Evolutionary conservation across 2,797 vertebrate genomes (phyloP).

Genomic region (Pipistrellus pipistrellus): DNA sequence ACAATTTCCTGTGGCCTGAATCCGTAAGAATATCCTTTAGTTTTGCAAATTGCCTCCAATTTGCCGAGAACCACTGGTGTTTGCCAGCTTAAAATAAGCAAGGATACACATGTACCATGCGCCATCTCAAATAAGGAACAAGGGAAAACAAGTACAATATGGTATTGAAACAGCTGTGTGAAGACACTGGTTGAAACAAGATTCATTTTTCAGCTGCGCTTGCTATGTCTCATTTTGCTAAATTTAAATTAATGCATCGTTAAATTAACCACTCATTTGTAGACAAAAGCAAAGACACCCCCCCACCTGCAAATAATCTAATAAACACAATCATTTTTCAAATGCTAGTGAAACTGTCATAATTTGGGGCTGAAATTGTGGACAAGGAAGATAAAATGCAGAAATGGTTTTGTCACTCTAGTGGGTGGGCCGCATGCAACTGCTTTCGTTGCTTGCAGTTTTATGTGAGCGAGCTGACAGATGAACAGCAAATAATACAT

Average conservation of each 20-base stretch:
- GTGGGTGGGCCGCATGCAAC: slow-evolving; percentile 53
- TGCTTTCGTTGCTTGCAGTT: slow-evolving; percentile 86
- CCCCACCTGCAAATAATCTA: slow-evolving; percentile 88
- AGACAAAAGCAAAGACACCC: slow-evolving; percentile 86
- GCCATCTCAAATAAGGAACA: slow-evolving; percentile 73
- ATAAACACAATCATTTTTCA: slow-evolving; percentile 86
- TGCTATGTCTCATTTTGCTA: slow-evolving; percentile 87
- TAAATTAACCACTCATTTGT: slow-evolving; percentile 91
- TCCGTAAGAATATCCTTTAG: slow-evolving; percentile 74
- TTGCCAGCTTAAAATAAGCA: slow-evolving; percentile 75
- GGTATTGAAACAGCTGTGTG: slow-evolving; percentile 76
- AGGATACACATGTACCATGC: slow-evolving; percentile 74
- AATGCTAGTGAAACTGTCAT: slow-evolving; percentile 63
- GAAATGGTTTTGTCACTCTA: slow-evolving; percentile 74
- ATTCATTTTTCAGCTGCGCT: slow-evolving; percentile 83
- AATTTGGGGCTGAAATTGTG: slow-evolving; percentile 65
- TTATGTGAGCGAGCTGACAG: slow-evolving; percentile 65
- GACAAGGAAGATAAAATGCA: slow-evolving; percentile 75
- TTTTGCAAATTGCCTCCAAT: slow-evolving; percentile 74
- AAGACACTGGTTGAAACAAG: slow-evolving; percentile 79
- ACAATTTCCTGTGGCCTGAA: slow-evolving; percentile 64
- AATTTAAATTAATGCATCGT: slow-evolving; percentile 86
- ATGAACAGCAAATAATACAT: slow-evolving; percentile 57
- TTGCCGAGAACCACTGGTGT: slow-evolving; percentile 63
- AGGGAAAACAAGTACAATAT: slow-evolving; percentile 59